Evolutionary conservation across 2,888 invertebrate genomes (phyloP).

Genomic region (Brenthis ino): DNA sequence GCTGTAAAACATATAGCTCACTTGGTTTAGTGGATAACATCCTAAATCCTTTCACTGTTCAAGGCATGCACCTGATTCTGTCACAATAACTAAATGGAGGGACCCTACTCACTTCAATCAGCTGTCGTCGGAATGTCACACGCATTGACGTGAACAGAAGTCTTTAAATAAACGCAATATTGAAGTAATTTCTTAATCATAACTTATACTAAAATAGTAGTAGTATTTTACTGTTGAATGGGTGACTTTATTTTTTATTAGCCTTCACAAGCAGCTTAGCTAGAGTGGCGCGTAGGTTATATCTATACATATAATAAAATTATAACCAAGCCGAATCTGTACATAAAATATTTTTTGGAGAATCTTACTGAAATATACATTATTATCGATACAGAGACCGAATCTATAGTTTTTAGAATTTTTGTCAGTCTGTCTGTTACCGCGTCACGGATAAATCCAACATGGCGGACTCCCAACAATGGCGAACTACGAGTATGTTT

Average conservation of each 20-base stretch:
- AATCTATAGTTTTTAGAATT: no score
- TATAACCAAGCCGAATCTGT: no score
- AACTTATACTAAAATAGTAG: not conserved
- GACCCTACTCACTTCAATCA: slow-evolving; percentile 47
- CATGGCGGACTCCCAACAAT: no score
- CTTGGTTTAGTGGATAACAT: not conserved
- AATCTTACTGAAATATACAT: no score
- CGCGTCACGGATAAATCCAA: no score
- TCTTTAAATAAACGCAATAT: slow-evolving; percentile 11
- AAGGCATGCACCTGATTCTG: slow-evolving; percentile 43
- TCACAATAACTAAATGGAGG: slow-evolving; percentile 44
- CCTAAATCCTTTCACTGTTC: slow-evolving; percentile 41
- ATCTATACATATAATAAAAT: no score
- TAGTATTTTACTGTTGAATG: not conserved
- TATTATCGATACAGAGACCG: no score
- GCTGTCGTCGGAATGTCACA: slow-evolving; percentile 44
- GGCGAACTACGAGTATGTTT: no score
- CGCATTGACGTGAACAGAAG: slow-evolving; percentile 42
- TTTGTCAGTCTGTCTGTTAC: no score
- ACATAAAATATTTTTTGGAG: no score
- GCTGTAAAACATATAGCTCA: not conserved
- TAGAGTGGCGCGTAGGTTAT: no score
- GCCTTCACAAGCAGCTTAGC: no score
- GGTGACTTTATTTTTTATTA: not conserved
- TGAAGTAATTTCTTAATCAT: slow-evolving; percentile 2